phyloP scores from a whole-genome alignment of 2,797 vertebrate species.

The Scolopax rusticola region DNA sequence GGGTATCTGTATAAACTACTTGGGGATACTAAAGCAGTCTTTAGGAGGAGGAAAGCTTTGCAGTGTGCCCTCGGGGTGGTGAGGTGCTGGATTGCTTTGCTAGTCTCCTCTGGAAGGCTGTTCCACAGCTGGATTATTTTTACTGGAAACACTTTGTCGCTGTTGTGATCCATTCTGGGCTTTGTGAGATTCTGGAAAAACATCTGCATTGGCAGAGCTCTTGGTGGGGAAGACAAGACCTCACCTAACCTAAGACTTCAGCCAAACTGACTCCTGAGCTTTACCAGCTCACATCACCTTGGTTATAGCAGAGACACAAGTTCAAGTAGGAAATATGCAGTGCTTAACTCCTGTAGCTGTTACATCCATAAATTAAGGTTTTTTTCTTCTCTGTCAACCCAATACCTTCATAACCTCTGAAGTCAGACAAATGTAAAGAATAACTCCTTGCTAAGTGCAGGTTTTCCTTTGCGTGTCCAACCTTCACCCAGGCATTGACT shows the following conservation, averaged over 20 bases:
- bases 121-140: not conserved
- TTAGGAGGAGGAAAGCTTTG: not conserved
- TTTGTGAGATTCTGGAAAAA: not conserved
- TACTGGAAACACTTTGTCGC: accelerated
- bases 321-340: not conserved
- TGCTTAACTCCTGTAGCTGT: not conserved
- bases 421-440: not conserved
- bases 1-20: not conserved
- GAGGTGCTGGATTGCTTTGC: not conserved
- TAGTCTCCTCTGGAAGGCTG: not conserved
- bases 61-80: not conserved
- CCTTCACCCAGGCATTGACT: not conserved
- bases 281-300: not conserved
- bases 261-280: not conserved
- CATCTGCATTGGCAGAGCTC: not conserved
- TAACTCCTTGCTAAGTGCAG: not conserved
- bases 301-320: not conserved
- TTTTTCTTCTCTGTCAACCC: not conserved
- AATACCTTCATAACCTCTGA: not conserved
- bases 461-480: not conserved
- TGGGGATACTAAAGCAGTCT: not conserved
- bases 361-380: accelerated
- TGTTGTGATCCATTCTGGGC: not conserved
- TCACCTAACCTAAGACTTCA: not conserved
- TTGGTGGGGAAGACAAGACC: not conserved